Percentiles rank a stretch among this genome's conserved stretches.
Conservation (phyloP, 2,888 invertebrate genomes). For the Alviniconcha strummeri region DNA sequence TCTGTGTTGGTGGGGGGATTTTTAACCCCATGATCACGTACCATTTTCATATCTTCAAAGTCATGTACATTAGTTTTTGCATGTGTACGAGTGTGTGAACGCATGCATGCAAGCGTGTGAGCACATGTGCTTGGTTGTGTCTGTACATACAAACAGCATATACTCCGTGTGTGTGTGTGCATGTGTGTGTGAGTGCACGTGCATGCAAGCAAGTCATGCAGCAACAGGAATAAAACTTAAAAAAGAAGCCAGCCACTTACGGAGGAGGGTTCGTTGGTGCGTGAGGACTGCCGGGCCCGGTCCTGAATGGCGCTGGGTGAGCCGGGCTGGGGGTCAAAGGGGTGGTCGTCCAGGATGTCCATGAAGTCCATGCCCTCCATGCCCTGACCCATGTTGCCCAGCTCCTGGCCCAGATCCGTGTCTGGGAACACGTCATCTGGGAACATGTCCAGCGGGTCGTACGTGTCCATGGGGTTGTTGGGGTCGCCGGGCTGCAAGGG, state of each 20-base stretch:
- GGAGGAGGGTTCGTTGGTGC: slow-evolving; percentile 53
- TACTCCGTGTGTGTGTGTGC: no score
- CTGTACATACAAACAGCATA: no score
- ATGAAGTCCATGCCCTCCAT: slow-evolving; percentile 56
- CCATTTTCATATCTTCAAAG: no score
- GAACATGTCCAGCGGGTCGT: slow-evolving; percentile 41
- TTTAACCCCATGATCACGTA: no score
- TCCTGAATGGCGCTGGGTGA: slow-evolving; percentile 52
- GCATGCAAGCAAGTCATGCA: no score
- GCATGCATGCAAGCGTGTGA: no score
- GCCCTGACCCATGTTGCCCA: slow-evolving; percentile 48
- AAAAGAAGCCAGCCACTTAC: slow-evolving; percentile 23
- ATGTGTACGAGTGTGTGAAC: no score
- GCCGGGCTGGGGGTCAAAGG: slow-evolving; percentile 52
- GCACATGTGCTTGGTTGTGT: no score
- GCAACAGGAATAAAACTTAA: no score
- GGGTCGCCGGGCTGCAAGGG: slow-evolving; percentile 54
- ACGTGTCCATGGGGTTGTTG: slow-evolving; percentile 49
- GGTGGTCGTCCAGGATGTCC: slow-evolving; percentile 45
- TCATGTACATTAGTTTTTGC: no score
- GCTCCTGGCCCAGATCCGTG: slow-evolving; percentile 34
- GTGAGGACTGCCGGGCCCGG: slow-evolving; percentile 55
- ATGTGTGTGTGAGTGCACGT: no score
- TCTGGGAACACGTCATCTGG: slow-evolving; percentile 45
- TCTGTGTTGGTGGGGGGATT: no score